These are phyloP conservation scores for Thera britannica DNA, from an alignment of 2,888 invertebrate genomes.

Conservation along the genomic window DNA sequence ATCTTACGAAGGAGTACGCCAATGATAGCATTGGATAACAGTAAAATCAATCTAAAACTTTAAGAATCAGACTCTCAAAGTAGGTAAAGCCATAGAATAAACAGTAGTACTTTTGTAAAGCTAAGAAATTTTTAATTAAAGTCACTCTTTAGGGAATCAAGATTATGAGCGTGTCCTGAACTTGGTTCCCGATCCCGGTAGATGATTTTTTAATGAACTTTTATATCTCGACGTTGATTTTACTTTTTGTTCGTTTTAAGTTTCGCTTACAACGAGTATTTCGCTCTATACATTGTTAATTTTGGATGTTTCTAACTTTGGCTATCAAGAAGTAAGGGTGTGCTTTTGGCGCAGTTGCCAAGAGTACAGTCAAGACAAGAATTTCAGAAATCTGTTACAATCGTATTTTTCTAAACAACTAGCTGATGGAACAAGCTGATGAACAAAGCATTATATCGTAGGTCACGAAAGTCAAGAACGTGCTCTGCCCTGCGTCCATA, in stretches of 20 bases:
- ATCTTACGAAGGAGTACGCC: too few species aligned
- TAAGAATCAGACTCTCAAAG: not conserved
- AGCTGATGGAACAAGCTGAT: too few species aligned
- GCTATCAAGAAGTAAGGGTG: not conserved
- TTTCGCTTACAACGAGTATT: constrained; percentile 34
- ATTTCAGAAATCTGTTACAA: too few species aligned
- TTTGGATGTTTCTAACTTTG: constrained; percentile 19
- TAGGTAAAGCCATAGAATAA: not conserved
- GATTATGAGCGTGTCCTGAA: constrained; percentile 42
- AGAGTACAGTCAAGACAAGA: too few species aligned
- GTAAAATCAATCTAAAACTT: constrained; percentile 12
- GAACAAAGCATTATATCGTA: too few species aligned
- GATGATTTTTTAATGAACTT: constrained; percentile 45
- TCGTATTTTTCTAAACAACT: too few species aligned
- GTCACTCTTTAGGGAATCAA: constrained; percentile 43
- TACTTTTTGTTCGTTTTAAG: constrained; percentile 37
- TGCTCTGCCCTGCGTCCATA: too few species aligned
- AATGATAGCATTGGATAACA: not conserved
- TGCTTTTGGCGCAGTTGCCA: not conserved
- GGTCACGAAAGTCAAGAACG: too few species aligned
- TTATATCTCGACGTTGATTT: constrained; percentile 36
- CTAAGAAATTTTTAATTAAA: constrained; percentile 43
- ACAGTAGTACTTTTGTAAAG: not conserved
- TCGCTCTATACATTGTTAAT: constrained; percentile 21
- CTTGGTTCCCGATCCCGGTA: constrained; percentile 40